A percentile compares a stretch with the other conserved stretches of the same genome.
These are phyloP conservation scores for Acanthornis magna DNA, from an alignment of 2,797 vertebrate species.

Conservation along the genomic window DNA sequence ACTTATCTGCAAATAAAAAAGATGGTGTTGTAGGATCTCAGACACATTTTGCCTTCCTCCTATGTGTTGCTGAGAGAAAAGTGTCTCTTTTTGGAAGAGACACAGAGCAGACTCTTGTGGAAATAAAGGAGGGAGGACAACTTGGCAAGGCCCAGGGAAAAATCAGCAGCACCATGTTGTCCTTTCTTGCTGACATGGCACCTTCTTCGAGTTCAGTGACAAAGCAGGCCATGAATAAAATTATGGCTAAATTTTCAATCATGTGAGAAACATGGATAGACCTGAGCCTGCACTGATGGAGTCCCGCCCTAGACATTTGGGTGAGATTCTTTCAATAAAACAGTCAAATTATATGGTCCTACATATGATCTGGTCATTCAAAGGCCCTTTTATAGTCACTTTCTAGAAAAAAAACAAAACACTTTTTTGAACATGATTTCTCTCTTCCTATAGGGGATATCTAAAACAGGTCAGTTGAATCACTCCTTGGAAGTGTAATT, in stretches of 20 bases:
- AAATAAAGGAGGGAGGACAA: conserved; percentile 11
- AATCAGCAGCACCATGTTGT: not conserved
- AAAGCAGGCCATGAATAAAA: not conserved
- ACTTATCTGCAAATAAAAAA: not conserved
- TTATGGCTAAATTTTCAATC: not conserved
- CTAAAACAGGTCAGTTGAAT: not conserved
- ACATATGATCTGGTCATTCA: not conserved
- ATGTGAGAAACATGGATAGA: not conserved
- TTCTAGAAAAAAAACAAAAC: not conserved
- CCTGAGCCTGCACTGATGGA: not conserved
- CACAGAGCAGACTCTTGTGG: not conserved
- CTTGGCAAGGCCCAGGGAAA: not conserved
- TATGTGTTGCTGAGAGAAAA: not conserved
- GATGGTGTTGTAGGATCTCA: not conserved
- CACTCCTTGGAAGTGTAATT: not conserved
- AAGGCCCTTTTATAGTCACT: not conserved
- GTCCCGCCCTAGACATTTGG: not conserved
- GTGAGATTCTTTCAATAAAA: not conserved
- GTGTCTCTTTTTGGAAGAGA: not conserved
- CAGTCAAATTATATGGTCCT: not conserved
- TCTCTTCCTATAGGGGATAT: not conserved
- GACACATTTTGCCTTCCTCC: not conserved
- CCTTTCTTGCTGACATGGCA: not conserved
- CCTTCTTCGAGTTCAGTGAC: not conserved
- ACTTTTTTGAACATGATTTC: not conserved